These are phyloP conservation scores for Aphaenogaster floridana DNA, from an alignment of 1,140 invertebrate genomes.

Conservation along the genomic window DNA sequence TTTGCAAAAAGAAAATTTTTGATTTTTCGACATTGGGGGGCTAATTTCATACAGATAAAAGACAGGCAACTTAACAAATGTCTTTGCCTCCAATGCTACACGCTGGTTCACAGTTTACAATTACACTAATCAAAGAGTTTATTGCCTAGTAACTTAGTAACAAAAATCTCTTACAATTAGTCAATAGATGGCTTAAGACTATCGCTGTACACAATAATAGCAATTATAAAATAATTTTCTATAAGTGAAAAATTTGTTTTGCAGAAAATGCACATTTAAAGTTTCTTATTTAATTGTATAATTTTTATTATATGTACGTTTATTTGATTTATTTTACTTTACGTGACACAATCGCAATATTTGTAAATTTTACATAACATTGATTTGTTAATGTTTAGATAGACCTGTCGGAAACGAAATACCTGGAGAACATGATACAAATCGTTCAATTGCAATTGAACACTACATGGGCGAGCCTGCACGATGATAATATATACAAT, in stretches of 20 bases:
- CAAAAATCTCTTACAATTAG: too few relatives aligned
- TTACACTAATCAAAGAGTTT: too few relatives aligned
- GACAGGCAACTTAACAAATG: too few relatives aligned
- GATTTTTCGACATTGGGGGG: too few relatives aligned
- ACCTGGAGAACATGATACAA: conserved; percentile 90
- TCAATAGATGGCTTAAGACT: too few relatives aligned
- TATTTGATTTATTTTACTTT: not conserved
- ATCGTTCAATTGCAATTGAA: conserved; percentile 81
- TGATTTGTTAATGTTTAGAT: conserved; percentile 77
- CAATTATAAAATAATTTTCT: conserved; percentile 2
- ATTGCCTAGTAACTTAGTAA: too few relatives aligned
- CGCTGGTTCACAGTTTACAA: too few relatives aligned
- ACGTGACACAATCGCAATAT: not conserved
- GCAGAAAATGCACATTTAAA: not conserved
- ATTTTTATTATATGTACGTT: not conserved
- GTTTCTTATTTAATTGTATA: not conserved
- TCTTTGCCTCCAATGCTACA: too few relatives aligned
- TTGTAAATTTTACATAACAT: conserved; percentile 31
- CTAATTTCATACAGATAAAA: too few relatives aligned
- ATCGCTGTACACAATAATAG: not conserved
- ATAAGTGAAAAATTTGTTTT: not conserved
- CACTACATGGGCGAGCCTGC: conserved; percentile 73
- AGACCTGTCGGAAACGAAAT: conserved; percentile 85
- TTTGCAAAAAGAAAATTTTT: too few relatives aligned
- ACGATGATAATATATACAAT: conserved; percentile 81